These are phyloP conservation scores for Spheniscus humboldti DNA, from an alignment of 2,797 vertebrate genomes.

Conservation along the genomic window DNA sequence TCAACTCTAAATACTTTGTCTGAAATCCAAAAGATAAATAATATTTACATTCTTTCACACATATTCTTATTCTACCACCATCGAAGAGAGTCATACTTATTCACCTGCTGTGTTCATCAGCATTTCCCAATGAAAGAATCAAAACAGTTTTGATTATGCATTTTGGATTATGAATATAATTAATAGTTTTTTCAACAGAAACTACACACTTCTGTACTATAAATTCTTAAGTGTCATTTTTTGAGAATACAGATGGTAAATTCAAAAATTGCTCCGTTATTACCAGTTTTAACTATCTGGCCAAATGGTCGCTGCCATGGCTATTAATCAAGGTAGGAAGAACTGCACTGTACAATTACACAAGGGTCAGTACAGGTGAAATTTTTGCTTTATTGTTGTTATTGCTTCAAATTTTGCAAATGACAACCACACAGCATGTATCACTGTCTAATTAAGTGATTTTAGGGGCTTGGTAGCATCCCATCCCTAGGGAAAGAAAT, in stretches of 20 bases:
- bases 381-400: background rate
- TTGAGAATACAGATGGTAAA: background rate
- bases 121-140: background rate
- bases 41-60: background rate
- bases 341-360: background rate
- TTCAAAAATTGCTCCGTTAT: background rate
- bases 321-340: slow-evolving; percentile 28
- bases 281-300: background rate
- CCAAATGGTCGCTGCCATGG: background rate
- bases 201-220: background rate
- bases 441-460: background rate
- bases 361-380: background rate
- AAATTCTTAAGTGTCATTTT: background rate
- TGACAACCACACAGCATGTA: background rate
- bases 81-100: background rate
- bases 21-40: background rate
- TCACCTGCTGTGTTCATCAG: background rate
- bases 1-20: background rate
- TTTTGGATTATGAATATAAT: background rate
- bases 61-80: background rate
- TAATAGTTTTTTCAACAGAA: background rate
- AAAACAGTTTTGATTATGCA: background rate
- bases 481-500: background rate
- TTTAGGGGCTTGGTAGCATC: background rate
- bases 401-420: background rate